These are phyloP conservation scores for Lemur catta DNA, from an alignment of 2,797 vertebrate species.

Conservation along the genomic window DNA sequence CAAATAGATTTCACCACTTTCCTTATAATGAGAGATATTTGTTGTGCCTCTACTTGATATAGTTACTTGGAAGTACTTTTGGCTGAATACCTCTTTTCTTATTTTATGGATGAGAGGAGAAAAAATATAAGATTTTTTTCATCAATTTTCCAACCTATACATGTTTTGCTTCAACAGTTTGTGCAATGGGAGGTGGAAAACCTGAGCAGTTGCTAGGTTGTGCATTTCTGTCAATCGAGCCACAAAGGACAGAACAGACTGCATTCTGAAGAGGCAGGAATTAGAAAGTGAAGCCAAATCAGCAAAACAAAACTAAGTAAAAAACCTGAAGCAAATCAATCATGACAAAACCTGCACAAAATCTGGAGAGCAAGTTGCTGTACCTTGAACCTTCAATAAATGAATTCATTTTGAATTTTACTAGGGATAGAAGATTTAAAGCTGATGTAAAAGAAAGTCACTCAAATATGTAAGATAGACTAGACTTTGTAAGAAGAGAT, in stretches of 20 bases:
- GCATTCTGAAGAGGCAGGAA: not conserved
- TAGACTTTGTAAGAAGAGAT: not conserved
- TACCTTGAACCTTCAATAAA: constrained; percentile 38
- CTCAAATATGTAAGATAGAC: not conserved
- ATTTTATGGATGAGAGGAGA: constrained; percentile 51
- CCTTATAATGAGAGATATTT: not conserved
- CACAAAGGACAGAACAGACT: not conserved
- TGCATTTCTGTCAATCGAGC: not conserved
- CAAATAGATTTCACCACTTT: not conserved
- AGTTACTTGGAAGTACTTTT: not conserved
- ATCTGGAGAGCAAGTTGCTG: not conserved
- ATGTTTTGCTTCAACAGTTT: constrained; percentile 40
- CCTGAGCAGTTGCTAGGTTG: not conserved
- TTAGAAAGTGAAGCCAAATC: constrained; percentile 37
- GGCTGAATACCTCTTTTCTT: constrained; percentile 1
- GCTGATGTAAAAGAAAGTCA: not conserved
- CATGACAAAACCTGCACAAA: not conserved
- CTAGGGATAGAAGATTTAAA: not conserved
- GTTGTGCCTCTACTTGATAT: not conserved
- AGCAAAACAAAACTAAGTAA: constrained; percentile 30
- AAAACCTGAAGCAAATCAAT: constrained; percentile 35
- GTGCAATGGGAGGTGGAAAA: not conserved
- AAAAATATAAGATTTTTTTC: not conserved
- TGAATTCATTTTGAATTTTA: not conserved
- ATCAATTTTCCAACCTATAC: constrained; percentile 26